Conservation (phyloP, 2,888 invertebrate species). For the Drosophila meridionalis region DNA sequence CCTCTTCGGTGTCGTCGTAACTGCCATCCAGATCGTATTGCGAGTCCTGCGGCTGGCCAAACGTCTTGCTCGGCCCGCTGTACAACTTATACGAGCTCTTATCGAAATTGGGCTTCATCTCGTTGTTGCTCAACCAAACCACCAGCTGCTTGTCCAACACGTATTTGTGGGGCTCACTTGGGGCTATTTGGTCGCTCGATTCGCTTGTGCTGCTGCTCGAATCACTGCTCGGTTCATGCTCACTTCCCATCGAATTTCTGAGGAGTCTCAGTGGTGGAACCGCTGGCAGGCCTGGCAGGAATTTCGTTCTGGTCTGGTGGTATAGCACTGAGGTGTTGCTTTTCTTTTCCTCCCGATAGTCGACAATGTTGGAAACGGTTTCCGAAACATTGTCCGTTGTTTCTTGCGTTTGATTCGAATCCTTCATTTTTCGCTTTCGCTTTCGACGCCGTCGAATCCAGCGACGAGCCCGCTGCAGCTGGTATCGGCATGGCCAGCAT, state of each 20-base stretch:
- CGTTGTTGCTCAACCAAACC: slow-evolving; percentile 12
- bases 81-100: background rate
- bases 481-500: slow-evolving; percentile 5
- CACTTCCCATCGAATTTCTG: no score
- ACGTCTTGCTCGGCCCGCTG: no score
- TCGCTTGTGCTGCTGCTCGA: slow-evolving; percentile 3
- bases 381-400: background rate
- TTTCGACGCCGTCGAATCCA: background rate
- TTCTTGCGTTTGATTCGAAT: background rate
- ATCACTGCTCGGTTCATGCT: background rate
- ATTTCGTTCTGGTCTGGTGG: fast-evolving
- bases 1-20: background rate
- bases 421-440: background rate
- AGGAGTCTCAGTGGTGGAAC: background rate
- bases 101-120: background rate
- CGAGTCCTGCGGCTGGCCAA: background rate
- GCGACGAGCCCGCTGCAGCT: background rate
- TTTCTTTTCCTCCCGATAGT: background rate
- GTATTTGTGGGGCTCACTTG: fast-evolving
- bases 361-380: background rate
- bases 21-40: no score
- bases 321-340: fast-evolving
- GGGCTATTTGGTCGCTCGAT: background rate
- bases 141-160: background rate
- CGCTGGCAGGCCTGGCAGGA: background rate